Conservation (phyloP, 1,140 invertebrate species). For the Orius insidiosus region DNA sequence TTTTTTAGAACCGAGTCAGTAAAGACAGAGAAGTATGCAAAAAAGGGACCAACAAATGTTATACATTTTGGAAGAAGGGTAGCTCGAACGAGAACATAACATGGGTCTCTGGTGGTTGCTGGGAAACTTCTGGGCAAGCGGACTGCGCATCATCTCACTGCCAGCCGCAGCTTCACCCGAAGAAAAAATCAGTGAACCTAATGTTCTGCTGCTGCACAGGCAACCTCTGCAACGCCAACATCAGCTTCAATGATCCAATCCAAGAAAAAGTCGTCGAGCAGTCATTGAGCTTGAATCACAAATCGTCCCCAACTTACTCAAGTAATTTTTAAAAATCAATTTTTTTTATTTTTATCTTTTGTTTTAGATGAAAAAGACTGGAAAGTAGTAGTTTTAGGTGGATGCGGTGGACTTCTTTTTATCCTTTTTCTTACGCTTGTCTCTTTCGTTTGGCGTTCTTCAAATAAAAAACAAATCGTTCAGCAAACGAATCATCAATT, state of each 20-base stretch:
- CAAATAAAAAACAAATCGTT: slow-evolving; percentile 3
- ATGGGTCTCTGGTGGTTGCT: slow-evolving; percentile 11
- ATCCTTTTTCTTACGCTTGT: slow-evolving; percentile 7
- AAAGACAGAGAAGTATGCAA: no score
- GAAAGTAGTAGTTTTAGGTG: slow-evolving; percentile 4
- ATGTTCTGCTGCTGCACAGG: slow-evolving; percentile 12
- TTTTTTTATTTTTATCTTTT: slow-evolving; percentile 1
- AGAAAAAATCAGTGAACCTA: slow-evolving; percentile 24
- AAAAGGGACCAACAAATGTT: no score
- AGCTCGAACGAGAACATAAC: no score
- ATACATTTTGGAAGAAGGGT: no score
- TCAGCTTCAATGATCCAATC: slow-evolving; percentile 14
- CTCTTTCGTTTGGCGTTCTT: not conserved
- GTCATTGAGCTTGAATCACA: not conserved
- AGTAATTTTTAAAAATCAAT: slow-evolving; percentile 20
- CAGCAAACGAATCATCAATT: not conserved
- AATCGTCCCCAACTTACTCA: not conserved
- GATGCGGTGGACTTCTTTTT: slow-evolving; percentile 4
- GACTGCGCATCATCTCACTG: not conserved
- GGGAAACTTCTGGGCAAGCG: slow-evolving; percentile 7
- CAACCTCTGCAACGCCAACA: slow-evolving; percentile 13
- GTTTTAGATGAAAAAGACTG: not conserved
- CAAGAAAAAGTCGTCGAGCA: not conserved
- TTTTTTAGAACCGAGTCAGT: no score
- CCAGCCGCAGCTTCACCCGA: slow-evolving; percentile 13